phyloP scores from a whole-genome alignment of 53 echinoderm and acorn worm genomes.

The Hippasteria phrygiana region DNA sequence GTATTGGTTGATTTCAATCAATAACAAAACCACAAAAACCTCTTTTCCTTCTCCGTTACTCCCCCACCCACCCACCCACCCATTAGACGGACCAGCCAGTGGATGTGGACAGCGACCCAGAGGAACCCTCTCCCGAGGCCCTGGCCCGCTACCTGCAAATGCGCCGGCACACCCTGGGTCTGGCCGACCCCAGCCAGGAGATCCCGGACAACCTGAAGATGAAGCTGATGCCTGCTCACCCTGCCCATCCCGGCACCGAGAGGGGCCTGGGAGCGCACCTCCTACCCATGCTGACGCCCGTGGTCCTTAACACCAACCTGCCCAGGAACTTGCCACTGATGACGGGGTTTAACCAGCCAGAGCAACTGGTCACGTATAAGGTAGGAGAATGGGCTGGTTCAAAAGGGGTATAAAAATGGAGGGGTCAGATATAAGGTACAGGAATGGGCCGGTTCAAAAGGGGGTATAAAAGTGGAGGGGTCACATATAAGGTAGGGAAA shows the following conservation, averaged over 20 bases:
- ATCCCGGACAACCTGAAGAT: constrained; percentile 74
- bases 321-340: constrained; percentile 91
- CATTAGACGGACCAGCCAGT: constrained; percentile 69
- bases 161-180: constrained; percentile 84
- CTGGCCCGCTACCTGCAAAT: constrained; percentile 84
- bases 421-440: not conserved
- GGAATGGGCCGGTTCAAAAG: not conserved
- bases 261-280: constrained; percentile 41
- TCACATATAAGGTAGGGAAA: not conserved
- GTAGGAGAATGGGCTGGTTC: constrained; percentile 34
- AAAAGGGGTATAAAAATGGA: not conserved
- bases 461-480: no score
- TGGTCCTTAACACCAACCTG: constrained; percentile 75
- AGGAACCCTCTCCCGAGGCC: constrained; percentile 89
- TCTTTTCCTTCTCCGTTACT: no score
- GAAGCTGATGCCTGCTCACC: constrained; percentile 45
- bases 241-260: constrained; percentile 42
- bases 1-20: no score
- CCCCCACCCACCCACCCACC: not conserved
- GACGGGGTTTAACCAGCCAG: constrained; percentile 65
- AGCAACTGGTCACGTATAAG: constrained; percentile 85
- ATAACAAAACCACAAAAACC: no score
- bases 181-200: constrained; percentile 88
- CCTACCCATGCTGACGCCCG: constrained; percentile 42
- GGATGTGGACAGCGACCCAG: constrained; percentile 92